phyloP scores from a whole-genome alignment of 2,888 invertebrate genomes.

The Tridacna crocea region DNA sequence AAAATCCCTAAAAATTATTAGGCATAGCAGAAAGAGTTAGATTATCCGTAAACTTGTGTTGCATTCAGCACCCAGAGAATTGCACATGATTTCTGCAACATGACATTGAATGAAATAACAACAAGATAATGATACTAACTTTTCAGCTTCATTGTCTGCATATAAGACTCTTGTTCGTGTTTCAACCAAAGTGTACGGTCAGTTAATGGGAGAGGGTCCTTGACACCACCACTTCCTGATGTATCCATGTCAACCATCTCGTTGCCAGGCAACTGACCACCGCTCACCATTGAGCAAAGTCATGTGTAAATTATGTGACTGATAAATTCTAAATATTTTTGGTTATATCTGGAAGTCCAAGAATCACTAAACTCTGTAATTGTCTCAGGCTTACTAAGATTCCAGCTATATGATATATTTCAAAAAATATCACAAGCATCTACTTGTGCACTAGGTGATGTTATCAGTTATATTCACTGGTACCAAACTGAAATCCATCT shows the following conservation, averaged over 20 bases:
- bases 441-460: neutral
- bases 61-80: too few species aligned
- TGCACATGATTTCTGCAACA: neutral
- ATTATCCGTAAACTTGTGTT: too few species aligned
- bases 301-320: constrained; percentile 22
- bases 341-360: too few species aligned
- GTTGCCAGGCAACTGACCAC: constrained; percentile 58
- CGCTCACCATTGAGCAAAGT: constrained; percentile 58
- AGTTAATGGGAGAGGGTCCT: constrained; percentile 63
- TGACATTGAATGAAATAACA: neutral
- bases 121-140: constrained; percentile 66
- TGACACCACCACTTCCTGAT: constrained; percentile 62
- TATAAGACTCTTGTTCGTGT: constrained; percentile 72
- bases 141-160: constrained; percentile 71
- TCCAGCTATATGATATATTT: neutral
- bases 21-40: too few species aligned
- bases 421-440: too few species aligned
- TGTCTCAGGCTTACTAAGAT: neutral
- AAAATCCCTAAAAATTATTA: too few species aligned
- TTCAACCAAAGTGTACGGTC: constrained; percentile 71
- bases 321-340: neutral
- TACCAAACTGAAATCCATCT: neutral
- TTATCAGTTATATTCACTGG: neutral
- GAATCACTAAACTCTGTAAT: too few species aligned
- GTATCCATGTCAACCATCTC: constrained; percentile 62